These are phyloP conservation scores for Drepana arcuata DNA, from an alignment of 1,140 invertebrate genomes.

Conservation along the genomic window DNA sequence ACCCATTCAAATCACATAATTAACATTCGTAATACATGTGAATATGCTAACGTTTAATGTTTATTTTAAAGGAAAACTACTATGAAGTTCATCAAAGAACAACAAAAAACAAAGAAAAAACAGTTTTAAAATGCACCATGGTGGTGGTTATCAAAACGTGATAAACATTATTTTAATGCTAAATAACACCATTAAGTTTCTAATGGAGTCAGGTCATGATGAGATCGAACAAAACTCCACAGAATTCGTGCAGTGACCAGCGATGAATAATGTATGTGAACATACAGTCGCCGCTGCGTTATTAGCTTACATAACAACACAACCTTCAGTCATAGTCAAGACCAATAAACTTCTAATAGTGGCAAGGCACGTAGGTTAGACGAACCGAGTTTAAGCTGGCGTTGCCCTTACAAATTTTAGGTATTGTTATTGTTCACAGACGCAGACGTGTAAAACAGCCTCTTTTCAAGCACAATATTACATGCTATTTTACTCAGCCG, in stretches of 20 bases:
- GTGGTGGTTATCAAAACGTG: not conserved
- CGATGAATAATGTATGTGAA: slow-evolving; percentile 53
- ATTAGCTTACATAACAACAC: slow-evolving; percentile 60
- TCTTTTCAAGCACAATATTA: no score
- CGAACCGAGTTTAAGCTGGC: slow-evolving; percentile 32
- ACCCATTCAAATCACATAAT: slow-evolving; percentile 11
- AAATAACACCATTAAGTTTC: slow-evolving; percentile 11
- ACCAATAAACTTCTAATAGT: slow-evolving; percentile 50
- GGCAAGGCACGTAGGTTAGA: slow-evolving; percentile 50
- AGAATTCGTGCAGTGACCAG: slow-evolving; percentile 32
- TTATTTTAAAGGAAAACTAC: no score
- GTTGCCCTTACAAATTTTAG: slow-evolving; percentile 45
- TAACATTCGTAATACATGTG: slow-evolving; percentile 1
- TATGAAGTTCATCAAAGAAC: no score
- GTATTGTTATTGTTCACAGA: slow-evolving; percentile 32
- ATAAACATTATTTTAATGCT: slow-evolving; percentile 2
- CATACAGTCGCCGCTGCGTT: slow-evolving; percentile 27
- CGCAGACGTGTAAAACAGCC: no score
- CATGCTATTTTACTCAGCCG: no score
- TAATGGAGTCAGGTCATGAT: slow-evolving; percentile 12
- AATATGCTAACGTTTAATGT: no score
- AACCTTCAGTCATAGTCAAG: slow-evolving; percentile 26
- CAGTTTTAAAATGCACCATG: no score
- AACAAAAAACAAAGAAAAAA: no score
- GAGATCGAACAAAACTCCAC: slow-evolving; percentile 19